Base-by-base conservation (phyloP, 2,113 vertebrate species). In the Hiodon alosoides region DNA sequence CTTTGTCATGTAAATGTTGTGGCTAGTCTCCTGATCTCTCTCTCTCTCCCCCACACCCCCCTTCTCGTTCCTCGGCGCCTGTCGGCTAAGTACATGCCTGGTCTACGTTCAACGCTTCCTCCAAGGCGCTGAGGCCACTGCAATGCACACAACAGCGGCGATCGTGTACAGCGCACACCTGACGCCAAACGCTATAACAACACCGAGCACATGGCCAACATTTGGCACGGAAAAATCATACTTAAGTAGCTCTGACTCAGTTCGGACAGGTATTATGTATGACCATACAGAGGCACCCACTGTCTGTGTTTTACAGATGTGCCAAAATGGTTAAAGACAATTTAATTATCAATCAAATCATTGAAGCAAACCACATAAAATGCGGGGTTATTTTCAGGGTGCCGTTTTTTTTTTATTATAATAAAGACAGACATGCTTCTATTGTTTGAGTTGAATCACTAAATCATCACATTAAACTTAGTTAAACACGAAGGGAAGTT, bases 1-100 rank as follows among this genome's bases (percentile, higher is more conserved):
- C 85, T 87, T 88, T 88, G 85, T 89, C 81, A 86, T 88, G 86
- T 75, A 86, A 87, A 89, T 88, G 64, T 73, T 66, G 64, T 58
- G 69, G 79, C 70, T 80, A 67, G 69, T 80, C 71, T 73, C 67
- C 81, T 74, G 71, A 60, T 76, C 71, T 70, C 68, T 83, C 65
- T 7, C 57, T 50, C 31, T 55, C 68, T 72, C 57, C 48, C 74
- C 70, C 70, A 17, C 31, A 31, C 31, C 31, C 31, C 31, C 31
- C 14, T 46, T 50, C 58, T 47, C 11, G 9, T 71, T 13, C 58
- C 70, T 60, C 70, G 7, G 14, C 58, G 31, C 58, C 73, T 10
- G 51, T 46, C 62, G 9, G 69, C 69, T 46, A 13, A 46, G 51
- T 54, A 51, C 3, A 50, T 65, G 52, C 51, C 60, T 53, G 13